Base-by-base conservation (phyloP, 2,113 vertebrate genomes). In the Micronycteris hirsuta region DNA sequence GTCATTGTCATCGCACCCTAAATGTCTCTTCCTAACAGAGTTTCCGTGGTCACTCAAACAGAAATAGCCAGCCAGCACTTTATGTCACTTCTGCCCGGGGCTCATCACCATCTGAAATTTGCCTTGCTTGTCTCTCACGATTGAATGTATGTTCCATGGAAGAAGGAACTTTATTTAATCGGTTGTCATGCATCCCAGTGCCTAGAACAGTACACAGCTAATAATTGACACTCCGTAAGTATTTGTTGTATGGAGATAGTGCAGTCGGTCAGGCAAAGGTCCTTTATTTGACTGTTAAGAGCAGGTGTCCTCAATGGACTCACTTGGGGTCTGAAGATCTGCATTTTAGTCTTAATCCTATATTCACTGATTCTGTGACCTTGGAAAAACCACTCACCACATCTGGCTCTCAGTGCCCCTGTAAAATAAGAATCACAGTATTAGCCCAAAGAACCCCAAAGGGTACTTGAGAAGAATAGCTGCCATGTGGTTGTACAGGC, bases 191-290 rank as follows among this genome's bases (percentile, higher is more conserved):
- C 7, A 7, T 67, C 16, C 19, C 38, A 38, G 78, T 15, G 31
- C 52, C 67, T 43, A 9, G 9, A 22, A n/a, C 11, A 43, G 16
- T 22, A 31, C 33, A 22, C 12, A 52, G n/a, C 76, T 90, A 17
- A 20, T 26, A 38, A 7, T 4, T 13, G 58, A 68, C n/a, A 26
- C 52, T n/a, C 16, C 0, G 0, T 1, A 4, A 7, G 7, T 38
- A 4, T 28, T 52, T 73, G 70, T 45, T 61, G 0, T 45, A 10
- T 20, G 2, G 56, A 28, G 33, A 7, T 28, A 28, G 41, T 31
- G 20, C 2, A 24, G 20, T 26, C 0, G 0, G n/a, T n/a, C 33
- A 61, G 76, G 41, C 28, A 20, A 6, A 17, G 19, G 12, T 19
- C 17, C 52, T 52, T 22, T n/a, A 17, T 33, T 61, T 65, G 6